Percentiles rank a stretch among this genome's conserved stretches.
phyloP scores from a whole-genome alignment of 2,888 invertebrate genomes.

The Cepaea hortensis region DNA sequence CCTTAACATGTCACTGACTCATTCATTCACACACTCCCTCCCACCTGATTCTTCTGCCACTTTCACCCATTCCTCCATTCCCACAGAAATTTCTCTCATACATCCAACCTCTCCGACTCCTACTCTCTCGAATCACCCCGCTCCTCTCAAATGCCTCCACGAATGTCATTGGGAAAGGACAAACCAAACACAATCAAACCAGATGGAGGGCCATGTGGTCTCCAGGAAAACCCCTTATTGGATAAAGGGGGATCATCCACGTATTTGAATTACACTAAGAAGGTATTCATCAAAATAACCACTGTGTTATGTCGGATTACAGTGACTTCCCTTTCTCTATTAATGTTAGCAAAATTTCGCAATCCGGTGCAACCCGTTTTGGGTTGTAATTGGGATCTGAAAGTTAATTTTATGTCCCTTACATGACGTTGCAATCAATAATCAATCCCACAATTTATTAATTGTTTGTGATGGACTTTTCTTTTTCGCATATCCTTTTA shows the following conservation, averaged over 20 bases:
- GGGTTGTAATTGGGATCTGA: too few relatives aligned
- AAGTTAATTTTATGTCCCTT: too few relatives aligned
- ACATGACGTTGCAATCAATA: too few relatives aligned
- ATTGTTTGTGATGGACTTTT: too few relatives aligned
- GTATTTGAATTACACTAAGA: constrained; percentile 6
- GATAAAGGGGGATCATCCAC: not conserved
- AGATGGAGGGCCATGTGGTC: constrained; percentile 7
- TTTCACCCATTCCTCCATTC: not conserved
- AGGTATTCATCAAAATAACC: not conserved
- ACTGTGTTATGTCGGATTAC: not conserved
- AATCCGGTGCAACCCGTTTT: too few relatives aligned
- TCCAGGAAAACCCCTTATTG: not conserved
- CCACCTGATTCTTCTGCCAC: not conserved
- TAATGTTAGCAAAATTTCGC: too few relatives aligned
- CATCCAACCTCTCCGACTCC: not conserved
- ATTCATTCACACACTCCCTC: not conserved
- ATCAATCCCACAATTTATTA: too few relatives aligned
- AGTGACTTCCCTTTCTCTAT: too few relatives aligned
- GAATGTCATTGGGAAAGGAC: not conserved
- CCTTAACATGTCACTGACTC: too few relatives aligned
- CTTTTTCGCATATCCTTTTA: too few relatives aligned
- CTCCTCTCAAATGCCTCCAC: not conserved
- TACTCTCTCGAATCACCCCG: not conserved
- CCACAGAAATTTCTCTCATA: not conserved
- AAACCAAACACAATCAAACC: not conserved